phyloP scores from a whole-genome alignment of 2,888 invertebrate genomes.

The Thera britannica region DNA sequence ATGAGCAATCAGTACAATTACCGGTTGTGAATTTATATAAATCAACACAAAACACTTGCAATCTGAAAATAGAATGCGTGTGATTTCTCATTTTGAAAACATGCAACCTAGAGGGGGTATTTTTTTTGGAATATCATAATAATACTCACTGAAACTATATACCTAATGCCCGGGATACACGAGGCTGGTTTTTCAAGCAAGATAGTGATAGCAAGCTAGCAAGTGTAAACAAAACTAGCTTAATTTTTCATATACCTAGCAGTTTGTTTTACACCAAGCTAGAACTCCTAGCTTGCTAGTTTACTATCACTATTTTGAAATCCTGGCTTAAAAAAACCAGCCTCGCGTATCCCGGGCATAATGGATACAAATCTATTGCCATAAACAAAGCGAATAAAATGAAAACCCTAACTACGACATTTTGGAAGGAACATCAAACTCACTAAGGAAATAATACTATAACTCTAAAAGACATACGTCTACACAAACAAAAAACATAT shows the following conservation, averaged over 20 bases:
- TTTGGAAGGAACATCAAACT: conserved; percentile 54
- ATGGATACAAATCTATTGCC: conserved; percentile 58
- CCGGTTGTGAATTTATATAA: conserved; percentile 20
- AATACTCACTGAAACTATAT: neutral
- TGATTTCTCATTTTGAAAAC: no score
- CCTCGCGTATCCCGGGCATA: no score
- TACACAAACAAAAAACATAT: conserved; percentile 55
- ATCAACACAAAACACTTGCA: neutral
- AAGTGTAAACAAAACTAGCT: no score
- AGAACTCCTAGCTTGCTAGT: no score
- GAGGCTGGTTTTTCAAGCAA: no score
- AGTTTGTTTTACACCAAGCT: no score
- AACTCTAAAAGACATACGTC: conserved; percentile 56
- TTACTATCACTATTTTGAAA: no score
- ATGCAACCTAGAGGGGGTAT: no score
- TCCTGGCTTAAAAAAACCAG: no score
- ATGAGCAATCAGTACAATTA: conserved; percentile 57
- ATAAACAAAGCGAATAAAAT: conserved; percentile 65
- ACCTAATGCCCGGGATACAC: no score
- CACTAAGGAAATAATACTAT: conserved; percentile 60
- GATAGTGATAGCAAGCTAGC: no score
- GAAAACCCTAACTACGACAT: conserved; percentile 44
- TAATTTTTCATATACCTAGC: no score
- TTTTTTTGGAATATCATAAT: neutral
- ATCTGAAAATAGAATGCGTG: neutral